A percentile compares a stretch with the other conserved stretches of the same genome.
phyloP scores from a whole-genome alignment of 2,797 vertebrate species.

The Muraenolepis orangiensis region DNA sequence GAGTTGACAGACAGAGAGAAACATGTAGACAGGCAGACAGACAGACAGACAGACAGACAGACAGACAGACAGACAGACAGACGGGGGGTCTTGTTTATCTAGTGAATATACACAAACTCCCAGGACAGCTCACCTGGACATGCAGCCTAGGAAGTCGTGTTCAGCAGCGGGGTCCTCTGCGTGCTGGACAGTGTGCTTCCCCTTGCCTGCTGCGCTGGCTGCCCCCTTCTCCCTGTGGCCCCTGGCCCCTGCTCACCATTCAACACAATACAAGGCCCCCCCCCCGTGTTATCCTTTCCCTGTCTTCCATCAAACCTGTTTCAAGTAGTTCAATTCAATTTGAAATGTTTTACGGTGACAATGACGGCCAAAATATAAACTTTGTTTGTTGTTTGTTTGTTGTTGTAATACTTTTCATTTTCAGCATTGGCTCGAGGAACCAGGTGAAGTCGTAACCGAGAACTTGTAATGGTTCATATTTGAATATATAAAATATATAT shows the following conservation, averaged over 20 bases:
- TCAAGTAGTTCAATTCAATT: too few relatives aligned
- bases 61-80: background rate
- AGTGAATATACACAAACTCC: background rate
- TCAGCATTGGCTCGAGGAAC: too few relatives aligned
- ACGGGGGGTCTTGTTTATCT: background rate
- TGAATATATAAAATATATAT: too few relatives aligned
- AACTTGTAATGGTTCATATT: too few relatives aligned
- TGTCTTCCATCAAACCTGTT: background rate
- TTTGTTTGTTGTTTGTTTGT: too few relatives aligned
- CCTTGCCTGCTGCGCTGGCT: slow-evolving; percentile 63
- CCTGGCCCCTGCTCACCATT: slow-evolving; percentile 51
- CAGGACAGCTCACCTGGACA: slow-evolving; percentile 85
- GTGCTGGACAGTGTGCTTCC: slow-evolving; percentile 70
- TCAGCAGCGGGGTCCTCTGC: slow-evolving; percentile 74
- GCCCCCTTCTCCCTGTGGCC: slow-evolving; percentile 71
- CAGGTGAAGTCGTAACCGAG: too few relatives aligned
- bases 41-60: slow-evolving; percentile 3
- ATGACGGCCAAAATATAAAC: too few relatives aligned
- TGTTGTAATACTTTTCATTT: too few relatives aligned
- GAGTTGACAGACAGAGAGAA: slow-evolving; percentile 1
- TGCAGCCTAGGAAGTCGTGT: slow-evolving; percentile 94
- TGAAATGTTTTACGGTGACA: too few relatives aligned
- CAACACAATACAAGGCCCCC: background rate
- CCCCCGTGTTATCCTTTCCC: too few relatives aligned
- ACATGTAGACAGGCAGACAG: background rate